phyloP scores from a whole-genome alignment of 2,113 vertebrate genomes.

The Mastomys natalensis region DNA sequence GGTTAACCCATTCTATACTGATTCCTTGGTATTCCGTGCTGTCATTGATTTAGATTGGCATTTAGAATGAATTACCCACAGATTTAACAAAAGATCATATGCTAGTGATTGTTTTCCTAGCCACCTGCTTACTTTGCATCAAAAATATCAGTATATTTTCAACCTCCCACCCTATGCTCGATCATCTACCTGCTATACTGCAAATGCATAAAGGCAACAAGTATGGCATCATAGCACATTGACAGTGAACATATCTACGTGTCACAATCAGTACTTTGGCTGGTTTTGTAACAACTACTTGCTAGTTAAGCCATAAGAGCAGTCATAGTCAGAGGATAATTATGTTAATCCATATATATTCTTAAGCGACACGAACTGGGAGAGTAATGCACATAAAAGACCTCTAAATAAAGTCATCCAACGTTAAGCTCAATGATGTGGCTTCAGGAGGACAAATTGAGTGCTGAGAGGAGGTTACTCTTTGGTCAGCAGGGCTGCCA shows the following conservation, averaged over 20 bases:
- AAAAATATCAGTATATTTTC: neutral
- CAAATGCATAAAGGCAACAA: conserved; percentile 5
- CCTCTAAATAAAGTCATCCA: neutral
- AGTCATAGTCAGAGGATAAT: neutral
- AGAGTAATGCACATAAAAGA: neutral
- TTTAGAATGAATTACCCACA: conserved; percentile 32
- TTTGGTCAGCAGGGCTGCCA: neutral
- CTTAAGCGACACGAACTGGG: neutral
- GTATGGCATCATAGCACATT: conserved; percentile 48
- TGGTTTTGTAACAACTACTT: conserved; percentile 59
- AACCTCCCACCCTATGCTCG: neutral
- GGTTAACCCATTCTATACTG: conserved; percentile 10
- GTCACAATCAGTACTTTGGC: neutral
- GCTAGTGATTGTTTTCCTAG: conserved; percentile 5
- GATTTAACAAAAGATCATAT: conserved; percentile 30
- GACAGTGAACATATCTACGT: neutral
- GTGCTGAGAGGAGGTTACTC: conserved; percentile 14
- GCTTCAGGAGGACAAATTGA: conserved; percentile 44
- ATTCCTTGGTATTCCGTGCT: conserved; percentile 40
- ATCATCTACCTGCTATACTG: conserved; percentile 9
- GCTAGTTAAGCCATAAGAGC: neutral
- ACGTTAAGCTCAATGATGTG: neutral
- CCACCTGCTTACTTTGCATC: conserved; percentile 37
- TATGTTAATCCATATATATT: conserved; percentile 14
- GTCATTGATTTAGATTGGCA: conserved; percentile 40